phyloP scores from a whole-genome alignment of 2,888 invertebrate species.

The Chymomyza procnemis region DNA sequence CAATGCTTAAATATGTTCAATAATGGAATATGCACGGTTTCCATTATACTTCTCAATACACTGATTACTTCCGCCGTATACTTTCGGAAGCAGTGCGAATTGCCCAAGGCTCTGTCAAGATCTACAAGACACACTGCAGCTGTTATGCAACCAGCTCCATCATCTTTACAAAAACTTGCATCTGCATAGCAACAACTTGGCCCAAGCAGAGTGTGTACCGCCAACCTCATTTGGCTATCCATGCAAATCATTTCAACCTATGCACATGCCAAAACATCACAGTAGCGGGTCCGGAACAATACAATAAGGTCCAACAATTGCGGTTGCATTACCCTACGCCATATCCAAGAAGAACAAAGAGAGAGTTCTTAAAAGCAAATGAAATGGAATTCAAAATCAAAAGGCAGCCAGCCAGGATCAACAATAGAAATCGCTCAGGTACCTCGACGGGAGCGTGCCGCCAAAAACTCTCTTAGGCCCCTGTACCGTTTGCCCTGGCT shows the following conservation, averaged over 20 bases:
- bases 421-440: conserved; percentile 48
- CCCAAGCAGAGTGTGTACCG: neutral
- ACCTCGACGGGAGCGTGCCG: conserved; percentile 49
- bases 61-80: neutral
- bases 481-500: conserved; percentile 30
- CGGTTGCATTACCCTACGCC: conserved; percentile 61
- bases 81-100: neutral
- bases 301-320: conserved; percentile 58
- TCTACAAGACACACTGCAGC: conserved; percentile 12
- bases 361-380: neutral
- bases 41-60: neutral
- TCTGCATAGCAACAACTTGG: conserved; percentile 43
- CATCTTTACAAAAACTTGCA: conserved; percentile 32
- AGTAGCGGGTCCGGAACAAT: conserved; percentile 25
- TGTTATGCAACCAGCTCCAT: conserved; percentile 46
- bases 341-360: conserved; percentile 16
- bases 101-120: neutral
- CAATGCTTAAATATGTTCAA: neutral
- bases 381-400: conserved; percentile 46
- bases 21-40: neutral
- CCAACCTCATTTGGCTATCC: conserved; percentile 49
- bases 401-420: conserved; percentile 40
- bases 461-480: conserved; percentile 63
- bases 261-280: conserved; percentile 68
- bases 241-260: conserved; percentile 28